These are phyloP conservation scores for Zosterops hypoxanthus DNA, from an alignment of 2,113 vertebrate genomes.

Conservation along the genomic window DNA sequence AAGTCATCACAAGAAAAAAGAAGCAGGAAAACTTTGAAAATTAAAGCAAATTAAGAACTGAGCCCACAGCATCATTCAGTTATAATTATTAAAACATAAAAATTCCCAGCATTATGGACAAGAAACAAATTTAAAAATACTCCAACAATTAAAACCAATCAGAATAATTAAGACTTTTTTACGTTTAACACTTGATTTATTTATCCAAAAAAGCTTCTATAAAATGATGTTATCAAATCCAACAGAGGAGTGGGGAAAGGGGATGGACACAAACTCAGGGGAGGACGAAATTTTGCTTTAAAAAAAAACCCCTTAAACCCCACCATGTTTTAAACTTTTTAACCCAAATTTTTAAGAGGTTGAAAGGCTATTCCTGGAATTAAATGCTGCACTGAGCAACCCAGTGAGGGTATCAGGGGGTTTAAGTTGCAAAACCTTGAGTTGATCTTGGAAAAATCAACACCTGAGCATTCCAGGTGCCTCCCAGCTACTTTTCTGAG, in stretches of 20 bases:
- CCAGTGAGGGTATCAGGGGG: rapidly evolving
- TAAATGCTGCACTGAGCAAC: background rate
- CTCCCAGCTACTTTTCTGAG: background rate
- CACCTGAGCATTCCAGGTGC: background rate
- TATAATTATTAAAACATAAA: too few species aligned
- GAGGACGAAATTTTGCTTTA: background rate
- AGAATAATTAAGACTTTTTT: background rate
- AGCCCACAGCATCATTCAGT: too few species aligned
- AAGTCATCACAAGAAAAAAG: too few species aligned
- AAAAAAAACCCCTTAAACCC: background rate
- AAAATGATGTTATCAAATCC: rapidly evolving
- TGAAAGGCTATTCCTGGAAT: background rate
- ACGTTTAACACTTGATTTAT: background rate
- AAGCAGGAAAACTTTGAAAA: too few species aligned
- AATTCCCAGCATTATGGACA: too few species aligned
- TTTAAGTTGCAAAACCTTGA: too few species aligned
- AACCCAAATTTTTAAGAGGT: background rate
- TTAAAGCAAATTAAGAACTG: too few species aligned
- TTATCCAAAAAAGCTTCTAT: background rate
- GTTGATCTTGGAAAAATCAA: background rate
- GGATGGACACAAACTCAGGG: background rate
- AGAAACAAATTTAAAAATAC: too few species aligned
- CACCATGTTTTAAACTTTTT: background rate
- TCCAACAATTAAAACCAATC: background rate
- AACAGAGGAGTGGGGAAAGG: background rate